These are phyloP conservation scores for Petrosia ficiformis DNA, from an alignment of 37 sponge, comb jelly and placozoan genomes.

Conservation along the genomic window DNA sequence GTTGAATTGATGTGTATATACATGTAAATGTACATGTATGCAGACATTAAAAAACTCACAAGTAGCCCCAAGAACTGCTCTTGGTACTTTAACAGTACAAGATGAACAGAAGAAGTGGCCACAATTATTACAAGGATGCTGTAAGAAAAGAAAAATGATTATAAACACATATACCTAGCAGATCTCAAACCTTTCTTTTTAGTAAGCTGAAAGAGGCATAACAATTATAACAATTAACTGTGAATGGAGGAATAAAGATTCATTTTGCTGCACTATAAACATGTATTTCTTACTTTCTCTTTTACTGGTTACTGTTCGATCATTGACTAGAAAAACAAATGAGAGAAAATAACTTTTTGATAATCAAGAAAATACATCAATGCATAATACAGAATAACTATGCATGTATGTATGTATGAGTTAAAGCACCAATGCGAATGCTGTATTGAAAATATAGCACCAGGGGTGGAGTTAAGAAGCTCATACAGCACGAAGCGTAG, in stretches of 20 bases:
- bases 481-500: too few species aligned
- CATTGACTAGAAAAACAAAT: background rate
- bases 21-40: too few species aligned
- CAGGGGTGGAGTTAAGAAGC: too few species aligned
- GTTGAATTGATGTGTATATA: too few species aligned
- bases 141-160: background rate
- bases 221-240: conserved; percentile 46
- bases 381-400: too few species aligned
- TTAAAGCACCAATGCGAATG: too few species aligned
- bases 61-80: conserved; percentile 59
- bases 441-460: too few species aligned
- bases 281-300: background rate
- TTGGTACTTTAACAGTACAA: conserved; percentile 64
- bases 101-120: conserved; percentile 63
- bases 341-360: background rate
- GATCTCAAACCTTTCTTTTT: conserved; percentile 49
- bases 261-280: too few species aligned
- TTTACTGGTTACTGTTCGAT: background rate
- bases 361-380: too few species aligned
- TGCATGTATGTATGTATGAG: too few species aligned
- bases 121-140: conserved; percentile 67
- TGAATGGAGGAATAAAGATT: too few species aligned
- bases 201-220: conserved; percentile 50
- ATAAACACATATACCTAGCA: background rate
- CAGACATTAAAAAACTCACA: conserved; percentile 41